Percentiles rank a stretch among this genome's conserved stretches.
These are phyloP conservation scores for Castor canadensis DNA, from an alignment of 2,113 vertebrate species.

Conservation along the genomic window DNA sequence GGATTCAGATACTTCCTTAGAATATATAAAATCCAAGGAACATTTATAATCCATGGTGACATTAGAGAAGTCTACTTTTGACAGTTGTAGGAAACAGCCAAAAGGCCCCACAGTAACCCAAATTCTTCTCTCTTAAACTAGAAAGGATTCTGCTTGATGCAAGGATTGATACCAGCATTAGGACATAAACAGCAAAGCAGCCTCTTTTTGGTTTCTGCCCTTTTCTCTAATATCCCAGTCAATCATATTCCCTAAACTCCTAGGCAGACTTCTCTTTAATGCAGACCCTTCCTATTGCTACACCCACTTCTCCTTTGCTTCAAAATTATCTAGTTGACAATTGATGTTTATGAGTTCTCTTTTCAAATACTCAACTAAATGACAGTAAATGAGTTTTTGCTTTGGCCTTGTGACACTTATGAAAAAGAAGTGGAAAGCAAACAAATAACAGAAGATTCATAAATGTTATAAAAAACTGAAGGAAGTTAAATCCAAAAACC, in stretches of 20 bases:
- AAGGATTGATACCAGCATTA: neutral
- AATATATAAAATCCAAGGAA: rapidly evolving
- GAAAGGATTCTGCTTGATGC: neutral
- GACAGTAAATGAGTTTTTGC: neutral
- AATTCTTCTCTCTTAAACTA: neutral
- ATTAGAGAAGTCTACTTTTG: neutral
- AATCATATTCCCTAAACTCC: neutral
- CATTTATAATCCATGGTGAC: neutral
- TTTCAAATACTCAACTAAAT: neutral
- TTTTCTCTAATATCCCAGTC: neutral
- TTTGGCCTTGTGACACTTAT: neutral
- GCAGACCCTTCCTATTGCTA: too few relatives aligned
- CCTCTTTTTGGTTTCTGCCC: neutral
- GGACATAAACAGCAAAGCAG: neutral
- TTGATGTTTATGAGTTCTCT: neutral
- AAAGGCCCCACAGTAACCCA: neutral
- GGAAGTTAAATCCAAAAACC: too few relatives aligned
- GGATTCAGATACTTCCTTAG: neutral
- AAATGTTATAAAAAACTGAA: neutral
- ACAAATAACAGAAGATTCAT: neutral
- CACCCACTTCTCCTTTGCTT: neutral
- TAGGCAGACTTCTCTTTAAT: neutral
- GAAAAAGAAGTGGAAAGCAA: neutral
- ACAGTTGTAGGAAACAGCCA: neutral
- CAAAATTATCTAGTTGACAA: neutral